Conservation (phyloP, 2,888 invertebrate species). For the Alitta virens region DNA sequence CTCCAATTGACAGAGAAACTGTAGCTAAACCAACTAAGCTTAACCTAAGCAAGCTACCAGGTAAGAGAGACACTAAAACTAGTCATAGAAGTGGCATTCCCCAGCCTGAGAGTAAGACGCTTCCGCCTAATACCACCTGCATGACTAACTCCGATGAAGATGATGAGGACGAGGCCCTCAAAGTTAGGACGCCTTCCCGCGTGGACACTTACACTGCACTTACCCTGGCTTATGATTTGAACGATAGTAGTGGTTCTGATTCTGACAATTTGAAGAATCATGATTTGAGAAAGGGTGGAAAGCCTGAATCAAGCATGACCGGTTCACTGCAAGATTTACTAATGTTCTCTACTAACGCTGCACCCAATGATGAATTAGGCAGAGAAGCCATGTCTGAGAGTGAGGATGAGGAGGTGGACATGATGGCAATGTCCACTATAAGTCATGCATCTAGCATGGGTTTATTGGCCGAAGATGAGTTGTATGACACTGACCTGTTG, state of each 20-base stretch:
- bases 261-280: not conserved
- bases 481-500: slow-evolving; percentile 17
- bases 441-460: slow-evolving; percentile 24
- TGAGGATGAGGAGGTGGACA: slow-evolving; percentile 5
- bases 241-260: slow-evolving; percentile 12
- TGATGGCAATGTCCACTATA: slow-evolving; percentile 3
- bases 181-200: not conserved
- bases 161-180: not conserved
- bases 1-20: not conserved
- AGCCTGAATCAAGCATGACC: no score
- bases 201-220: slow-evolving; percentile 20
- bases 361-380: not conserved
- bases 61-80: not conserved
- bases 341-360: not conserved
- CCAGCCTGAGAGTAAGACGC: not conserved
- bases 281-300: no score
- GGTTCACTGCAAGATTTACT: not conserved
- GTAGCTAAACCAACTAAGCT: not conserved
- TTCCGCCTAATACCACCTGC: not conserved
- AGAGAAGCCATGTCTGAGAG: slow-evolving; percentile 14
- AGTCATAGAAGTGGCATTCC: not conserved
- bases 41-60: not conserved
- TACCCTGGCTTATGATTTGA: slow-evolving; percentile 23
- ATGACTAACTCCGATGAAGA: not conserved
- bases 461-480: slow-evolving; percentile 17